These are phyloP conservation scores for Eubucco bourcierii DNA, from an alignment of 2,113 vertebrate genomes.

Conservation along the genomic window DNA sequence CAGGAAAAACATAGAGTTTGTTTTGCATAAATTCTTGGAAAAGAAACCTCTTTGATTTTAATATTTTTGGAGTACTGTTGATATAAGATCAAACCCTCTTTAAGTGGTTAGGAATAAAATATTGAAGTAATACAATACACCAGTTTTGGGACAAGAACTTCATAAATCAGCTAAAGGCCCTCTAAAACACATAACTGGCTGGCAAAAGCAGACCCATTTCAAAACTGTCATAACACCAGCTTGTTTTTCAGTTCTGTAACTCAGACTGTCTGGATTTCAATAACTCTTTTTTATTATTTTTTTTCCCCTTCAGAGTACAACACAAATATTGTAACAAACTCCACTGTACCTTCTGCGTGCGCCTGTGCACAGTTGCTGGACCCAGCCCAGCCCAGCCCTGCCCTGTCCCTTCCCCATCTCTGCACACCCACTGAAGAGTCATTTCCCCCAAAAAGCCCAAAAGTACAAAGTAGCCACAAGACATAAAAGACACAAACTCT, in stretches of 20 bases:
- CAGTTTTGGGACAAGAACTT: slow-evolving; percentile 60
- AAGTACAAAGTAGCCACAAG: slow-evolving; percentile 11
- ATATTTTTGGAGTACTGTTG: slow-evolving; percentile 58
- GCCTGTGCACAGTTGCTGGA: background rate
- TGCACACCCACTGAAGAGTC: background rate
- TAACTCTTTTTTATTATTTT: slow-evolving; percentile 25
- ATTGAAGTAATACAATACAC: slow-evolving; percentile 69
- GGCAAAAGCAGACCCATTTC: slow-evolving; percentile 49
- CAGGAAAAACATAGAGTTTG: slow-evolving; percentile 29
- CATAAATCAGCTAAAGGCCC: slow-evolving; percentile 62
- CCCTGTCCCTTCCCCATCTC: background rate
- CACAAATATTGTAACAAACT: slow-evolving; percentile 32
- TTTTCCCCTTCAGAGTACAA: slow-evolving; percentile 29
- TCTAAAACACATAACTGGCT: slow-evolving; percentile 62
- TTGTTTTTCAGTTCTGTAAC: slow-evolving; percentile 65
- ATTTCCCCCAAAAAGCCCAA: background rate
- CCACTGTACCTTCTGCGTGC: background rate
- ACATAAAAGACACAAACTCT: background rate
- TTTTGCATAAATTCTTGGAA: slow-evolving; percentile 60
- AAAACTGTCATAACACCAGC: slow-evolving; percentile 66
- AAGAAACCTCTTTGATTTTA: slow-evolving; percentile 65
- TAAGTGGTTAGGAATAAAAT: slow-evolving; percentile 68
- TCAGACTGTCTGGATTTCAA: slow-evolving; percentile 64
- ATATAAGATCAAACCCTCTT: slow-evolving; percentile 66
- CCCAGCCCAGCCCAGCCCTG: background rate